Evolutionary conservation across 2,113 vertebrate genomes (phyloP), one percentile per base, ranked within the genome.

Genomic region (Larimichthys polyactis): DNA sequence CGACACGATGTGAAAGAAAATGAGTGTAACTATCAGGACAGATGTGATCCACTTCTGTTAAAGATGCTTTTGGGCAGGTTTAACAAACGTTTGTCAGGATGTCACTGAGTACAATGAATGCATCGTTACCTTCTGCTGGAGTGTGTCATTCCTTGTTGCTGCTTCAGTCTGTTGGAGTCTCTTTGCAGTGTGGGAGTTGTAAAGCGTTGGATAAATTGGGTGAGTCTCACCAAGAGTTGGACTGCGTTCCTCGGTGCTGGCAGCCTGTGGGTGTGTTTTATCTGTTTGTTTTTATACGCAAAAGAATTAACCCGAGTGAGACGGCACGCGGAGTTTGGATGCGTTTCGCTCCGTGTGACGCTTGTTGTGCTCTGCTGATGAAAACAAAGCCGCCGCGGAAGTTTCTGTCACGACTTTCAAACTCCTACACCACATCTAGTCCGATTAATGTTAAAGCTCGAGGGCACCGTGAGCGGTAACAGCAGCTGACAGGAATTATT

Each of bases 201-300:
- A 22, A 40, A 68, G 76, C 44, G 58, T 82, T 78, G 85, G 85
- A 71, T 76, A 73, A 29, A 20, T 63, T 60, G n/a, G 58, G 19
- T 0, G 46, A 36, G 57, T 60, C 69, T 82, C 20, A 54, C 22
- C 63, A 20, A 59, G 64, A 82, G 76, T 27, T 88, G 88, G 88
- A 55, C 62, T 55, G 2, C n/a, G 80, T 77, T 78, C 78, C 48
- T 69, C 3, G 9, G 40, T n/a, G 59, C 85, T 72, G 76, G 49
- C 48, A 15, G 74, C 65, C 75, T 76, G 83, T 86, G 82, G 81
- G 79, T 32, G 74, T 78, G 54, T 81, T 82, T 84, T 27, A 75
- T 68, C 46, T 74, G n/a, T 85, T 83, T 83, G 69, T 75, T 68
- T 79, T 78, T 75, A 51, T 81, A 40, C 2, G 20, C 74, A 63